phyloP scores from a whole-genome alignment of 2,888 invertebrate species.

The Lysandra bellargus region DNA sequence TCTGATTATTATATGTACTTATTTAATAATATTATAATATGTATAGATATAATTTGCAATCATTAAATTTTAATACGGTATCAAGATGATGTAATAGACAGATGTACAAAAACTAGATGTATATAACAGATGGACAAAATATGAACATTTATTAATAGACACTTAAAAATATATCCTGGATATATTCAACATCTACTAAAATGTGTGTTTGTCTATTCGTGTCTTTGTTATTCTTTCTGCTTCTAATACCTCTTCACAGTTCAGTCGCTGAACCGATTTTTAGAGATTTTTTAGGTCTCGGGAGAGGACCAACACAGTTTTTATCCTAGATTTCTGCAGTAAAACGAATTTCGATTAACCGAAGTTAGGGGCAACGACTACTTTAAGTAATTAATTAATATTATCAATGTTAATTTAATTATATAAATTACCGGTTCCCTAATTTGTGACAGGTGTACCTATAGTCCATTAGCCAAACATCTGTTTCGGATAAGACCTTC shows the following conservation, averaged over 20 bases:
- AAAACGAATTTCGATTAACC: background rate
- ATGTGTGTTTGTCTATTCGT: too few species aligned
- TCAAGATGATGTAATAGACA: background rate
- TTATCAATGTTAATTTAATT: conserved; percentile 15
- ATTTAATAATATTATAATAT: background rate
- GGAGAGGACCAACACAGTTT: too few species aligned
- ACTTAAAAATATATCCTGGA: too few species aligned
- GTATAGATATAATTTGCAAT: background rate
- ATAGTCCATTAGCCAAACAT: background rate
- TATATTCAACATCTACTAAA: background rate
- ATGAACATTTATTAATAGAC: background rate
- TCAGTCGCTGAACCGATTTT: too few species aligned
- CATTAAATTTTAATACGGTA: background rate
- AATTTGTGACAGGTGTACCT: background rate
- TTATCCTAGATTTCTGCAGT: background rate
- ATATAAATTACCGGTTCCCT: background rate
- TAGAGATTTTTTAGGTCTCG: too few species aligned
- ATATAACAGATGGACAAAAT: background rate
- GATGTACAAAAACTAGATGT: background rate
- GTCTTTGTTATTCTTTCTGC: too few species aligned
- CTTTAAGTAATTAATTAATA: too few species aligned
- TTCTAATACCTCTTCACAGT: too few species aligned
- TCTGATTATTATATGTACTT: too few species aligned
- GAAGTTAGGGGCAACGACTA: background rate
- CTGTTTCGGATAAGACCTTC: background rate